Percentiles rank a stretch among this genome's conserved stretches.
phyloP scores from a whole-genome alignment of 2,888 invertebrate genomes.

The Drosophila setosimentum region DNA sequence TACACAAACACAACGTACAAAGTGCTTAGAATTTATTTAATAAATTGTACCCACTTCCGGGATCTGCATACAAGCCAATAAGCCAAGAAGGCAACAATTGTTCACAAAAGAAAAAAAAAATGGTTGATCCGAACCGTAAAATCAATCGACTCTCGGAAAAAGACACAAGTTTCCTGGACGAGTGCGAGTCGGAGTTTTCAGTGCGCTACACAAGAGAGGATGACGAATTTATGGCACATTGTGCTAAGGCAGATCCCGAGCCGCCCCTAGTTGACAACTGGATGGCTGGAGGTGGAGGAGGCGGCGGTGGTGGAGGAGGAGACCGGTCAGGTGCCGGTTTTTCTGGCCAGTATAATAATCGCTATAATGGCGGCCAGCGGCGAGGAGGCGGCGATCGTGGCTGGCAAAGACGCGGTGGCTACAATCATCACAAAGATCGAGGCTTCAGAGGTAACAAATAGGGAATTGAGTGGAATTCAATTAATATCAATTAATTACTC shows the following conservation, averaged over 20 bases:
- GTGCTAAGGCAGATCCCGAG: conserved; percentile 83
- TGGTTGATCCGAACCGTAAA: conserved; percentile 85
- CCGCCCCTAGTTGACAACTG: conserved; percentile 89
- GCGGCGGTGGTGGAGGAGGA: conserved; percentile 34
- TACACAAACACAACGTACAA: not conserved
- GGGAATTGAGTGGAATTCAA: no score
- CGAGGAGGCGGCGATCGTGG: conserved; percentile 47
- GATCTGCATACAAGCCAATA: conserved; percentile 5
- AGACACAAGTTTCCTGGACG: conserved; percentile 87
- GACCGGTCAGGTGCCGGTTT: conserved; percentile 19
- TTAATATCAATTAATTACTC: not conserved
- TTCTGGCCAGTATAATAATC: conserved; percentile 41
- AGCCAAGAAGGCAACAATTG: not conserved
- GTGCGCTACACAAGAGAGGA: conserved; percentile 88
- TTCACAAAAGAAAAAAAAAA: conserved; percentile 58
- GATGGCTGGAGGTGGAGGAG: conserved; percentile 69
- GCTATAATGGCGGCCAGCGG: conserved; percentile 63
- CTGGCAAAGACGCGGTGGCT: conserved; percentile 46
- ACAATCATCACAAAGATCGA: conserved; percentile 34
- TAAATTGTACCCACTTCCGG: not conserved
- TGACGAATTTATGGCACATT: conserved; percentile 87
- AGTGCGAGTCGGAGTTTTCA: conserved; percentile 88
- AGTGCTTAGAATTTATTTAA: not conserved
- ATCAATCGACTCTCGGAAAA: conserved; percentile 86
- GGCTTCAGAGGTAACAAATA: conserved; percentile 42